These are phyloP conservation scores for Arvicanthis niloticus DNA, from an alignment of 2,113 vertebrate genomes.

Conservation along the genomic window DNA sequence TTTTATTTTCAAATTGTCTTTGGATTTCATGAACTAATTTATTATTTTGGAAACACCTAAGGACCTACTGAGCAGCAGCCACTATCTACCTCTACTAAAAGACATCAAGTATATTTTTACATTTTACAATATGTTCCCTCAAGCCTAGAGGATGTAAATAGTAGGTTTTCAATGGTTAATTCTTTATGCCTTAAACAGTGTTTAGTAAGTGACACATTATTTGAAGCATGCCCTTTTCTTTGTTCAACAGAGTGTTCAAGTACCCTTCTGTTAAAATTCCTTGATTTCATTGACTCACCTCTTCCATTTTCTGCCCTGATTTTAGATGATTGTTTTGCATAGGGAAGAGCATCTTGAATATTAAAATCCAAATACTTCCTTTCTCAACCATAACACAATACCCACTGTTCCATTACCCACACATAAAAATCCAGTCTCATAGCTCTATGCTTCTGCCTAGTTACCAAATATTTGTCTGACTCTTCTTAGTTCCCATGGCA, in stretches of 20 bases:
- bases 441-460: neutral
- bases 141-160: neutral
- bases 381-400: neutral
- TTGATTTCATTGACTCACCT: neutral
- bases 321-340: neutral
- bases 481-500: neutral
- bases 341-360: neutral
- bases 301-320: too few relatives aligned
- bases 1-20: neutral
- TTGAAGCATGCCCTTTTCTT: neutral
- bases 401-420: neutral
- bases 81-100: neutral
- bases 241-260: neutral
- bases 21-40: neutral
- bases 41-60: neutral
- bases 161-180: neutral
- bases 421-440: neutral
- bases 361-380: conserved; percentile 16
- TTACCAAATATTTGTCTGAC: neutral
- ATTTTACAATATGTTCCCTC: neutral
- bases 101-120: neutral
- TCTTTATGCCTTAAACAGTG: neutral
- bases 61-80: neutral
- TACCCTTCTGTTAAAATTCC: neutral
- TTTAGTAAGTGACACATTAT: neutral